Evolutionary conservation across 2,888 invertebrate genomes (phyloP).

Genomic region (Hirtodrosophila trivittata): DNA sequence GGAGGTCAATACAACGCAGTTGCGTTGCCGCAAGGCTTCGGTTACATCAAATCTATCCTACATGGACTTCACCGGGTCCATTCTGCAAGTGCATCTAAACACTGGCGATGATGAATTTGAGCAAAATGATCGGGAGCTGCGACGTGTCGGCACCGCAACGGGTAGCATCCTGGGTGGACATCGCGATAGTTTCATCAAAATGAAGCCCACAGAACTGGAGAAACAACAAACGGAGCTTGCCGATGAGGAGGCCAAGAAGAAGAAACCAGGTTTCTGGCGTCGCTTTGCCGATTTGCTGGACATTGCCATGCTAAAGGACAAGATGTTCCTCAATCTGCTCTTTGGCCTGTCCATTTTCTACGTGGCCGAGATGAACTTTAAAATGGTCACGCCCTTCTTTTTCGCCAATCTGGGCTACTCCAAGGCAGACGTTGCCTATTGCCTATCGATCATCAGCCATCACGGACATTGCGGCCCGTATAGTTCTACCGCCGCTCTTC

Average conservation of each 20-base stretch:
- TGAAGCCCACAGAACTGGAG: slow-evolving; percentile 81
- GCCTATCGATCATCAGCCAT: slow-evolving; percentile 90
- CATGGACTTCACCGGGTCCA: slow-evolving; percentile 90
- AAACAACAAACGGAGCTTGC: slow-evolving; percentile 59
- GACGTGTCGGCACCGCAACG: slow-evolving; percentile 81
- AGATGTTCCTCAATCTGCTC: slow-evolving; percentile 89
- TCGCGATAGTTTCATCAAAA: slow-evolving; percentile 83
- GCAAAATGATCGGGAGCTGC: slow-evolving; percentile 82
- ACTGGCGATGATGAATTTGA: slow-evolving; percentile 84
- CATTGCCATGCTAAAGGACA: slow-evolving; percentile 89
- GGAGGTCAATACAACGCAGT: slow-evolving; percentile 84
- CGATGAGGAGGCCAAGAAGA: slow-evolving; percentile 61
- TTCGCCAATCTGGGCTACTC: slow-evolving; percentile 87
- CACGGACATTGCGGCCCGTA: slow-evolving; percentile 89
- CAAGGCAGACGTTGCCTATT: slow-evolving; percentile 89
- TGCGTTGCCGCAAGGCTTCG: slow-evolving; percentile 87
- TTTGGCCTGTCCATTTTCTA: slow-evolving; percentile 90
- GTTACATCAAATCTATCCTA: slow-evolving; percentile 89
- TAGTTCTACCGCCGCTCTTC: slow-evolving; percentile 90
- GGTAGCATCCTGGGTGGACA: slow-evolving; percentile 79
- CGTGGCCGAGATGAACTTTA: slow-evolving; percentile 90
- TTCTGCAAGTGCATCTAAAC: slow-evolving; percentile 88
- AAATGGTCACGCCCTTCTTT: slow-evolving; percentile 89
- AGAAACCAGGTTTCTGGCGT: slow-evolving; percentile 84
- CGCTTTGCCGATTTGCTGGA: slow-evolving; percentile 88